Percentiles rank a stretch among this genome's conserved stretches.
Conservation (phyloP, 2,888 invertebrate species). For the Dromius quadrimaculatus region DNA sequence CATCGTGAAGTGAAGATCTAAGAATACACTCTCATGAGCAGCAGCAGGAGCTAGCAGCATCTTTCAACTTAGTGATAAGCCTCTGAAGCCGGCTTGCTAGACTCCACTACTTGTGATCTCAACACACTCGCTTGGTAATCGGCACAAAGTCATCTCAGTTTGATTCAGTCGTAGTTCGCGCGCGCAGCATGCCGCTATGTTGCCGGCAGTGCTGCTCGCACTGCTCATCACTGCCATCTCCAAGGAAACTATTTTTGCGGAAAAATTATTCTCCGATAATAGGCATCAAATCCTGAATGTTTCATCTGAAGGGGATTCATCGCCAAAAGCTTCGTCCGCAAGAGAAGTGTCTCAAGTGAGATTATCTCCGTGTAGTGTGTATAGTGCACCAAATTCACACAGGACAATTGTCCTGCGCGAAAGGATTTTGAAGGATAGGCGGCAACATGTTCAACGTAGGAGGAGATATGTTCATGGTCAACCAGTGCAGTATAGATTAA, state of each 20-base stretch:
- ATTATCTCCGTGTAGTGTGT: not conserved
- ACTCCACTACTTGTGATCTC: not conserved
- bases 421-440: slow-evolving; percentile 21
- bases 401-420: slow-evolving; percentile 1
- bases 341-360: too few species aligned
- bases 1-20: too few species aligned
- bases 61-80: too few species aligned
- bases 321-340: too few species aligned
- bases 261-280: too few species aligned
- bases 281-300: too few species aligned
- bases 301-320: too few species aligned
- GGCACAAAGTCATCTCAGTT: not conserved
- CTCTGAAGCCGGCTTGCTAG: too few species aligned
- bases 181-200: slow-evolving; percentile 15
- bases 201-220: slow-evolving; percentile 13
- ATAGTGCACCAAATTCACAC: not conserved
- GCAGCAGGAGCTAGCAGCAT: too few species aligned
- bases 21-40: too few species aligned
- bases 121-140: too few species aligned
- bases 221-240: not conserved
- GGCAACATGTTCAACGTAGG: slow-evolving; percentile 32
- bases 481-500: slow-evolving; percentile 11
- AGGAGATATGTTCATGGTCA: slow-evolving; percentile 34
- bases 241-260: too few species aligned
- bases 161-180: not conserved